Evolutionary conservation across 2,797 vertebrate genomes (phyloP), one percentile per base, ranked within the genome.

Genomic region (Sphenopsis melanotis): DNA sequence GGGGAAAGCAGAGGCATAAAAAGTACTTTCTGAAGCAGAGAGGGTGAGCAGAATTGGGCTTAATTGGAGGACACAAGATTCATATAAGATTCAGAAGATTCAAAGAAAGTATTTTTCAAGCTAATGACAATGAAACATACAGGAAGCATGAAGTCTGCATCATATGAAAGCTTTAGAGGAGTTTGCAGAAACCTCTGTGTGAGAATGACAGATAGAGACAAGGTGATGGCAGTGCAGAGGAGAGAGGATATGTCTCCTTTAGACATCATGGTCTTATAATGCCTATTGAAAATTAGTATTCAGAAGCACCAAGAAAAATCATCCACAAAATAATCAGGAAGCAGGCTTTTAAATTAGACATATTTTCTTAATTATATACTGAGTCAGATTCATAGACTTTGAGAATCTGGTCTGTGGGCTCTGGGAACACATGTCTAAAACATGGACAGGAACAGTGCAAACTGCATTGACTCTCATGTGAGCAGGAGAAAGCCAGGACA

Each of bases 121-220:
- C 16, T 52, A 16, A 50, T 17, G 34, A 42, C 12, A 36, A 46
- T 44, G 29, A 64, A 64, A 52, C 4, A 13, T 9, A 12, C 0
- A 4, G 49, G 21, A 49, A 57, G 14, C 5, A 34, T 15, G 7
- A 75, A 32, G 18, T 11, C 42, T 72, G 26, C 32, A 53, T 15
- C 32, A n/a, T 0, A 0, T 5, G 29, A 77, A 70, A 36, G 26
- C 7, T 82, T 81, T 18, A 63, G 32, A 49, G 3, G 13, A 53
- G 57, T 49, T 71, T 49, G 41, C 30, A 74, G 13, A 69, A 90
- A 41, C 17, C 1, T 80, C 56, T 75, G 13, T 24, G 34, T 3
- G 0, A 15, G 32, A 91, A 41, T 22, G 42, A 36, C n/a, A 65
- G 20, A 22, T 4, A 22, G 1, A 50, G 39, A 34, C 0, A 4